These are phyloP conservation scores for Solea solea DNA, from an alignment of 2,113 vertebrate genomes.

Conservation along the genomic window DNA sequence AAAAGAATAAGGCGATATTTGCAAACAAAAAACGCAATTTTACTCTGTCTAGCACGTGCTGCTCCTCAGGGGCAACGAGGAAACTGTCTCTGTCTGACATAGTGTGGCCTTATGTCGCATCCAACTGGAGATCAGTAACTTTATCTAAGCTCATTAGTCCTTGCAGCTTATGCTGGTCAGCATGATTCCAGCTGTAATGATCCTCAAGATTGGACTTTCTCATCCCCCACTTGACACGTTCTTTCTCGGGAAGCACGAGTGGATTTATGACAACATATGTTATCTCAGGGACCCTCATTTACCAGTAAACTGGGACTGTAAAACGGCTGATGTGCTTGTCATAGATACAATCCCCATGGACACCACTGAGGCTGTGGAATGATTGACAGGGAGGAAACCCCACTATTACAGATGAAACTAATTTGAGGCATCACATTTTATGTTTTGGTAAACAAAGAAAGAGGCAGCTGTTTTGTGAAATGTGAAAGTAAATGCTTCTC, in stretches of 20 bases:
- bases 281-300: not conserved
- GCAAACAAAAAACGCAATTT: too few species aligned
- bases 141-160: not conserved
- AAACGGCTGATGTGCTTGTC: slow-evolving; percentile 31
- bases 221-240: not conserved
- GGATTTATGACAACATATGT: not conserved
- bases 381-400: slow-evolving; percentile 28
- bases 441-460: not conserved
- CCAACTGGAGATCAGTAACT: not conserved
- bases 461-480: not conserved
- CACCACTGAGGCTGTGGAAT: not conserved
- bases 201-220: not conserved
- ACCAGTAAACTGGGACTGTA: not conserved
- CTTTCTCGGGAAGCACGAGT: too few species aligned
- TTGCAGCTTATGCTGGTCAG: not conserved
- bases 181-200: slow-evolving; percentile 1
- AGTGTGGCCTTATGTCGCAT: not conserved
- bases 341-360: slow-evolving; percentile 14
- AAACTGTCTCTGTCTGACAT: not conserved
- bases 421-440: not conserved
- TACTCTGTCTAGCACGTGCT: too few species aligned
- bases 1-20: too few species aligned
- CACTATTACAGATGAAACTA: not conserved
- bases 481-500: not conserved
- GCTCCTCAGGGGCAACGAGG: too few species aligned